Conservation (phyloP, 2,888 invertebrate species). For the Plemyria rubiginata region DNA sequence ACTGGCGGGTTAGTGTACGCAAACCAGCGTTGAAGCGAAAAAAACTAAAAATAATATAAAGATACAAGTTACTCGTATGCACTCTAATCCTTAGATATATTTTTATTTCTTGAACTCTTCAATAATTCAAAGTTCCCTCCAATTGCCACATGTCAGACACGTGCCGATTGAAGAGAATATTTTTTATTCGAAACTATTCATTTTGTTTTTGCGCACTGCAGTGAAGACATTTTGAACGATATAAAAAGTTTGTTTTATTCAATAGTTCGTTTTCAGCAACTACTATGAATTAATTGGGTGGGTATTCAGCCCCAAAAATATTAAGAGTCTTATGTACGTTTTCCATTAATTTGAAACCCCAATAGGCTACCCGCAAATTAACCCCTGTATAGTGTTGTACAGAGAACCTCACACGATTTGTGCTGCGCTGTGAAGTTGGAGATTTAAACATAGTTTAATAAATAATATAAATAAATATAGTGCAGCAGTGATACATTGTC, state of each 20-base stretch:
- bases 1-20: too few relatives aligned
- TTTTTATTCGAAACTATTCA: conserved; percentile 25
- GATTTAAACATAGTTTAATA: too few relatives aligned
- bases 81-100: conserved; percentile 37
- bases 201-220: not conserved
- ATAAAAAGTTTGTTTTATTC: not conserved
- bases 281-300: too few relatives aligned
- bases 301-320: too few relatives aligned
- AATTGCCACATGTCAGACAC: conserved; percentile 56
- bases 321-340: conserved; percentile 26
- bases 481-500: not conserved
- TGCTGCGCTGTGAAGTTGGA: too few relatives aligned
- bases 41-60: too few relatives aligned
- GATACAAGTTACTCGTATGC: not conserved
- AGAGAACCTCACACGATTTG: conserved; percentile 7
- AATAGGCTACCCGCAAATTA: conserved; percentile 59
- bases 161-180: conserved; percentile 38
- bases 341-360: conserved; percentile 40
- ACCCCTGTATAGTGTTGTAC: conserved; percentile 43
- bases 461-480: not conserved
- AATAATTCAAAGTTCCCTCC: conserved; percentile 59
- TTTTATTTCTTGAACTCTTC: conserved; percentile 49
- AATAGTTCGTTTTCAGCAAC: too few relatives aligned
- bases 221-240: not conserved
- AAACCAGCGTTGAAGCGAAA: too few relatives aligned